A percentile compares a stretch with the other conserved stretches of the same genome.
Evolutionary conservation across 2,113 vertebrate genomes (phyloP).

Genomic region (Neomonachus schauinslandi): DNA sequence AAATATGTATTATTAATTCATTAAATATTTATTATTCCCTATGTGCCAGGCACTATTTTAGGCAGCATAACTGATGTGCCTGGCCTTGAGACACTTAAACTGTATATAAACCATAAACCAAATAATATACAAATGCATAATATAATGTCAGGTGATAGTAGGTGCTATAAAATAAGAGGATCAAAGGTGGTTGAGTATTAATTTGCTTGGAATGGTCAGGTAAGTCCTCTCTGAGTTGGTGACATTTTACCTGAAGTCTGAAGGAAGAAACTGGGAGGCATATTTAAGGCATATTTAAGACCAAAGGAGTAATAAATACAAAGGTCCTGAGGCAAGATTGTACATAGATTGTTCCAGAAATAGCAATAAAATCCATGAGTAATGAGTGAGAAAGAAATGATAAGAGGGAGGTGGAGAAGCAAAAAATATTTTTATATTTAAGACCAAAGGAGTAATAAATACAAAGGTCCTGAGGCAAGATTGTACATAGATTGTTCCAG

Average conservation of each 20-base stretch:
- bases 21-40: not conserved
- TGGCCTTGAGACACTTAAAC: not conserved
- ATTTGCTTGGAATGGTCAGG: not conserved
- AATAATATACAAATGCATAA: not conserved
- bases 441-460: not conserved
- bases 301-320: not conserved
- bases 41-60: not conserved
- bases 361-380: not conserved
- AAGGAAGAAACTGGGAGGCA: not conserved
- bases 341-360: not conserved
- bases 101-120: not conserved
- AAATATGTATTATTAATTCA: constrained; percentile 1
- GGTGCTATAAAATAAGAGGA: not conserved
- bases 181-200: not conserved
- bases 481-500: not conserved
- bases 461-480: not conserved
- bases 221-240: not conserved
- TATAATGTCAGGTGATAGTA: not conserved
- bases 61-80: not conserved
- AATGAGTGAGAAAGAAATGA: not conserved
- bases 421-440: not conserved
- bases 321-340: not conserved
- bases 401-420: not conserved
- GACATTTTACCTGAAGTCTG: not conserved
- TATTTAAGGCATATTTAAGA: not conserved